Percentiles rank a stretch among this genome's conserved stretches.
phyloP scores from a whole-genome alignment of 2,888 invertebrate species.

The Ecliptopera silaceata region DNA sequence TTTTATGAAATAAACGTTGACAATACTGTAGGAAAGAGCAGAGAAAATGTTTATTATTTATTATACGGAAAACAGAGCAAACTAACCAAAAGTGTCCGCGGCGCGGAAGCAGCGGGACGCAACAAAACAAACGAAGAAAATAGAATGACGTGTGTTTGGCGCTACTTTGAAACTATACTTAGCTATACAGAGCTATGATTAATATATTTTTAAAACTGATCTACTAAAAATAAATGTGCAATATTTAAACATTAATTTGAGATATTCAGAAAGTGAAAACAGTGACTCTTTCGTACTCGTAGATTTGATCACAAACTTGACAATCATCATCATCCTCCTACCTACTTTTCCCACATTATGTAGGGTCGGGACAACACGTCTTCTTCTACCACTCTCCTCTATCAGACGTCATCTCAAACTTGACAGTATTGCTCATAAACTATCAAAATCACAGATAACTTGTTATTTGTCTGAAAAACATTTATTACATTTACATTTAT shows the following conservation, averaged over 20 bases:
- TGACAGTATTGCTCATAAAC: slow-evolving; percentile 5
- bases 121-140: slow-evolving; percentile 75
- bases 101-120: slow-evolving; percentile 77
- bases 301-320: too few species aligned
- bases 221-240: background rate
- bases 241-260: too few species aligned
- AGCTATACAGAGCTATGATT: slow-evolving; percentile 26
- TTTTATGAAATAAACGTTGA: background rate
- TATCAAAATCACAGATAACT: background rate
- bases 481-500: background rate
- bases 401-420: too few species aligned
- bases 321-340: too few species aligned
- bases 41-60: slow-evolving; percentile 75
- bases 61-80: slow-evolving; percentile 78
- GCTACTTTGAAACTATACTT: slow-evolving; percentile 53
- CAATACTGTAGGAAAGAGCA: slow-evolving; percentile 29
- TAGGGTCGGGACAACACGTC: too few species aligned
- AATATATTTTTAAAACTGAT: slow-evolving; percentile 29
- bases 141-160: slow-evolving; percentile 65
- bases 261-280: too few species aligned
- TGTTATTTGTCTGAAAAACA: too few species aligned
- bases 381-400: too few species aligned
- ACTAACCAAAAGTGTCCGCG: slow-evolving; percentile 81
- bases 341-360: too few species aligned
- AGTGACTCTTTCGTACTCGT: too few species aligned